Conservation (phyloP, 1,140 invertebrate species). For the Geopemphigus sp. region DNA sequence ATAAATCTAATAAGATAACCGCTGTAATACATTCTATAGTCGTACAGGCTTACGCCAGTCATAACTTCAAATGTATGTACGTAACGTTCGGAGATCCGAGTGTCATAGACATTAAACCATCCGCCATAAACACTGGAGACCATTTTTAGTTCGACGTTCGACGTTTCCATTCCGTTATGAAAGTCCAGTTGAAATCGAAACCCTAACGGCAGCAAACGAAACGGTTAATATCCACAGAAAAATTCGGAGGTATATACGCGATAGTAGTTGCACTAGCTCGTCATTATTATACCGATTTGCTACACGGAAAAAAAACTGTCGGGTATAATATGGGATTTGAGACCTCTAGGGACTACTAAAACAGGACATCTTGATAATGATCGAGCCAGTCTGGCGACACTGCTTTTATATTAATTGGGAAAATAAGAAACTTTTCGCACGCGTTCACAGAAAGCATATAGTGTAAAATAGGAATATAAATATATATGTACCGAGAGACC, state of each 20-base stretch:
- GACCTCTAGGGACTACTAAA: slow-evolving; percentile 29
- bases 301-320: background rate
- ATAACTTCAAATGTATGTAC: too few species aligned
- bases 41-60: too few species aligned
- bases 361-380: slow-evolving; percentile 27
- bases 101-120: too few species aligned
- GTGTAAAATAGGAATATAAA: background rate
- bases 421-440: slow-evolving; percentile 34
- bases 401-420: slow-evolving; percentile 45
- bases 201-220: too few species aligned
- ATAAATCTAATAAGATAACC: too few species aligned
- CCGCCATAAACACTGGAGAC: too few species aligned
- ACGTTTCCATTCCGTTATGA: too few species aligned
- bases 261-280: background rate
- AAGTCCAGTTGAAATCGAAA: too few species aligned
- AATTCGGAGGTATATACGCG: background rate
- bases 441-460: background rate
- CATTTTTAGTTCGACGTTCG: too few species aligned
- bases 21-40: too few species aligned
- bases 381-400: slow-evolving; percentile 29
- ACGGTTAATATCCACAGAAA: background rate
- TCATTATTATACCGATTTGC: slow-evolving; percentile 31
- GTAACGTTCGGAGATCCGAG: too few species aligned
- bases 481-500: slow-evolving; percentile 26
- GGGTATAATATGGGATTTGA: slow-evolving; percentile 8